Percentiles rank a stretch among this genome's conserved stretches.
Evolutionary conservation across 2,797 vertebrate species (phyloP).

Genomic region (Bradypus variegatus): DNA sequence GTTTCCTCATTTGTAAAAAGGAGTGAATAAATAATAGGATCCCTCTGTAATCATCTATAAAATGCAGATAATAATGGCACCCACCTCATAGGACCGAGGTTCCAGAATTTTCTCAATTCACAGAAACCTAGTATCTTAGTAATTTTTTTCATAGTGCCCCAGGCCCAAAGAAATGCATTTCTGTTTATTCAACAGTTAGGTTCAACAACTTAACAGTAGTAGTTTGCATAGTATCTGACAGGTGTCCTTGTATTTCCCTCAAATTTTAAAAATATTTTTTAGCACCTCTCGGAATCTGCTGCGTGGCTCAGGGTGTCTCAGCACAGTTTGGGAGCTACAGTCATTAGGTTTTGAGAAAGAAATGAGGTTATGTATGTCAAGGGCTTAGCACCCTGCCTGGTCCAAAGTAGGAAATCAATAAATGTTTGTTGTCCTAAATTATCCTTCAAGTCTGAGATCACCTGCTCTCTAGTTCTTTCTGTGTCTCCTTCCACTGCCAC

Average conservation of each 20-base stretch:
- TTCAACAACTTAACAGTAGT: background rate
- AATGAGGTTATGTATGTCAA: background rate
- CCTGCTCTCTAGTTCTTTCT: background rate
- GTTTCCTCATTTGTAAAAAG: background rate
- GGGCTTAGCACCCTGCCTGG: background rate
- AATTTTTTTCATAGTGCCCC: background rate
- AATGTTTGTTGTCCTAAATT: background rate
- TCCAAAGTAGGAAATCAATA: background rate
- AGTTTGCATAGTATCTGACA: background rate
- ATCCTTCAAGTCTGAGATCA: background rate
- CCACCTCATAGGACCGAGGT: background rate
- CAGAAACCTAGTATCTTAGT: background rate
- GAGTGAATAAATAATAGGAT: background rate
- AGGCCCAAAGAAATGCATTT: background rate
- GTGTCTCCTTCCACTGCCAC: background rate
- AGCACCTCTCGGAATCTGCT: background rate
- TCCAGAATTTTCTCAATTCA: background rate
- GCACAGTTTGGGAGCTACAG: background rate
- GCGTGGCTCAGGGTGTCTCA: background rate
- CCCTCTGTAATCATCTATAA: background rate
- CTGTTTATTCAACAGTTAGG: background rate
- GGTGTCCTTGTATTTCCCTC: background rate
- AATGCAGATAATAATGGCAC: background rate
- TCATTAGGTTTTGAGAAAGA: background rate
- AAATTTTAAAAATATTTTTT: background rate